Evolutionary conservation across 1,140 invertebrate species (phyloP), one percentile per base, ranked within the genome.

Genomic region (Leptopilina clavipes): DNA sequence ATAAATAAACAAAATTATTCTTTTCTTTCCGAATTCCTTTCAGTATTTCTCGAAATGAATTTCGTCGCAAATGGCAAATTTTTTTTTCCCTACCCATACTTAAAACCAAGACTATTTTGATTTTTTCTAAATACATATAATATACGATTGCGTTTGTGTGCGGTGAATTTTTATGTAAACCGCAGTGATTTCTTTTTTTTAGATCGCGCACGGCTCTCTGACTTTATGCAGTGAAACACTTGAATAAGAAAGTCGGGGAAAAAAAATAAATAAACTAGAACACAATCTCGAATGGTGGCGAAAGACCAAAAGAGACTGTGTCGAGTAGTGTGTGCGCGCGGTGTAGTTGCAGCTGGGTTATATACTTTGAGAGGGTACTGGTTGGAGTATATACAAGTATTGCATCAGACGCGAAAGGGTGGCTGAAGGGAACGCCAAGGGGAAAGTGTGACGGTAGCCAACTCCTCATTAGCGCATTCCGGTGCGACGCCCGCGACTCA

Each of bases 381-480:
- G 59, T 31, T 65, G 59, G 22, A 65, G 25, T 31, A 40, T 40
- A 65, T 65, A 65, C 59, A 65, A 65, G 59, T 65, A 31, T 65
- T 65, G 59, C 25, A 65, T 65, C 59, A 65, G 59, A 65, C 14
- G 59, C 59, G 5, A 31, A 65, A 65, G 59, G 59, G 59, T 65
- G 25, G 59, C 59, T 65, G 59, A 65, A 45, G 48, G 54, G 31
- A 76, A 44, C 59, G 77, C 59, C 75, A 76, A 81, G 77, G 81
- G 80, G 85, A 83, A 85, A 87, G 86, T 79, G 85, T 87, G 87
- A 89, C 85, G 86, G 85, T 88, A 90, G 88, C 88, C 89, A 89
- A 90, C 89, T 88, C 87, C 88, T 90, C 89, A 90, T 90, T 90
- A 90, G 87, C 88, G 89, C 89, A 90, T 90, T 90, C 89, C 88